A percentile compares a stretch with the other conserved stretches of the same genome.
Conservation (phyloP, 35 echinoderm and acorn worm genomes). For the Anneissia japonica region DNA sequence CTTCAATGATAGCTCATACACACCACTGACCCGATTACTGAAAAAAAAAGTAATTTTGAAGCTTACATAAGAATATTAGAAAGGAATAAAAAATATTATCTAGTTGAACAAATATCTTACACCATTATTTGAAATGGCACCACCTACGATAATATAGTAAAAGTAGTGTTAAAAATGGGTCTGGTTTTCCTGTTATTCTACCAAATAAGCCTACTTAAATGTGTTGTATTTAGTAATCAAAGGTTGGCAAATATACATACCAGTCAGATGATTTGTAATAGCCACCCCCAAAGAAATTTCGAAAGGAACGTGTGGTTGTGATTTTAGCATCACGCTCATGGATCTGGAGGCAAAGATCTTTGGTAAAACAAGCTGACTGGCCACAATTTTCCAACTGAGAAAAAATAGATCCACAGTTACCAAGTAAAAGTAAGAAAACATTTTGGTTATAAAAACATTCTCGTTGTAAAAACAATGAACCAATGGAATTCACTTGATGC, state of each 20-base stretch:
- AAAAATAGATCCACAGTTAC: too few relatives aligned
- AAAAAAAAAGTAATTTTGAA: constrained; percentile 25
- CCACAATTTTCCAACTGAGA: constrained; percentile 75
- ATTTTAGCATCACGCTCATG: constrained; percentile 90
- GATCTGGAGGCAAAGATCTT: constrained; percentile 87
- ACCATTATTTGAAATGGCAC: background rate
- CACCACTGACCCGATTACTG: constrained; percentile 77
- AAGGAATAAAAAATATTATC: background rate
- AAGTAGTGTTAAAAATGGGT: too few relatives aligned
- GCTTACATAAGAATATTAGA: too few relatives aligned
- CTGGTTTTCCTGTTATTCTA: too few relatives aligned
- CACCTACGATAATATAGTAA: too few relatives aligned
- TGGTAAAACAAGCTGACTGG: constrained; percentile 94
- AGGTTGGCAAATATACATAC: constrained; percentile 33
- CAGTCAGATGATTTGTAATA: constrained; percentile 72
- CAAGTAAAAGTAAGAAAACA: too few relatives aligned
- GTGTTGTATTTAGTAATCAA: too few relatives aligned
- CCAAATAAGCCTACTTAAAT: too few relatives aligned
- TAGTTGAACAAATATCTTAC: background rate
- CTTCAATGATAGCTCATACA: constrained; percentile 74
- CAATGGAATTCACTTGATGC: too few relatives aligned
- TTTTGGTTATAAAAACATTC: too few relatives aligned
- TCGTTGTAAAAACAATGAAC: too few relatives aligned
- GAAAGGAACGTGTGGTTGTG: constrained; percentile 65
- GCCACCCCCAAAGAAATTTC: constrained; percentile 74